Conservation (phyloP, 1,140 invertebrate species). For the Tribolium madens region DNA sequence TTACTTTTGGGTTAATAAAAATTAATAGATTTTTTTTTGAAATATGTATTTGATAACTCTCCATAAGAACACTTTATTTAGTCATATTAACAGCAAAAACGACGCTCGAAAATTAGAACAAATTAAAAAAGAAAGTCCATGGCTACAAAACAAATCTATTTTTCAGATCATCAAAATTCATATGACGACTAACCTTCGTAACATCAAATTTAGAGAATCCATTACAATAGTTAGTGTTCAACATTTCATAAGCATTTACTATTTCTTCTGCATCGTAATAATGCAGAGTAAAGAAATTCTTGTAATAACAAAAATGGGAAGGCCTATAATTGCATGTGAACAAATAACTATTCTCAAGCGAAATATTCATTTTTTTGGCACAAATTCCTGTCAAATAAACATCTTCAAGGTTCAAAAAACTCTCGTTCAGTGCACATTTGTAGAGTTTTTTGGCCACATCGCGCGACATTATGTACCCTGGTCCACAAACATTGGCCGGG, state of each 20-base stretch:
- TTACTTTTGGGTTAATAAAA: no score
- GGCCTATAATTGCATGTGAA: neutral
- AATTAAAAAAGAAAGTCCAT: no score
- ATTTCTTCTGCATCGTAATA: constrained; percentile 43
- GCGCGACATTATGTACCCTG: constrained; percentile 83
- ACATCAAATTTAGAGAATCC: neutral
- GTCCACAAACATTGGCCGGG: constrained; percentile 87
- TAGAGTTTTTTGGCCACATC: constrained; percentile 78
- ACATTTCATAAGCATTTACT: constrained; percentile 20
- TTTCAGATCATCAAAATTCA: no score
- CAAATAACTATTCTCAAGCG: neutral
- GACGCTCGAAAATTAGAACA: no score
- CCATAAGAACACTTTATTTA: no score
- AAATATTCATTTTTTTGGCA: neutral
- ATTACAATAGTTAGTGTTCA: neutral
- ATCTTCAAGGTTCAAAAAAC: constrained; percentile 86
- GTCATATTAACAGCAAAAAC: no score
- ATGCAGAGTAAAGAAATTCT: constrained; percentile 29
- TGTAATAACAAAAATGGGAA: neutral
- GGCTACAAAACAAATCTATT: no score
- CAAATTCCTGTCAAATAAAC: constrained; percentile 84
- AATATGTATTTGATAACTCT: no score
- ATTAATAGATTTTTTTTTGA: no score
- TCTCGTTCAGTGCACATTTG: constrained; percentile 74
- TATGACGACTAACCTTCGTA: neutral